Percentiles rank a stretch among this genome's conserved stretches.
phyloP scores from a whole-genome alignment of 2,888 invertebrate genomes.

The Neoascia interrupta region DNA sequence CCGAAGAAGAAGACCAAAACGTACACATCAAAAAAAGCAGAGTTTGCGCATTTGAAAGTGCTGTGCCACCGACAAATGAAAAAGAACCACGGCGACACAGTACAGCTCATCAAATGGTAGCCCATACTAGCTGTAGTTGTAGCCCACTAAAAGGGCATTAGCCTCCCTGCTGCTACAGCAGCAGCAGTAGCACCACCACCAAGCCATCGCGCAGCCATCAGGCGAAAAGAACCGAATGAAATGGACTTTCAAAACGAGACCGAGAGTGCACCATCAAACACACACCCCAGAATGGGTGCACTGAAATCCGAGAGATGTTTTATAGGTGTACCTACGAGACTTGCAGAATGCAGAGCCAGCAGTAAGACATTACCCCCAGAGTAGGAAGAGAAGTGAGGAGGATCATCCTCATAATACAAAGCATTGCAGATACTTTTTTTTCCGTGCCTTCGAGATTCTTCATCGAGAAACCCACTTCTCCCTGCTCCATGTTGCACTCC shows the following conservation, averaged over 20 bases:
- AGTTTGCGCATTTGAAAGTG: slow-evolving; percentile 61
- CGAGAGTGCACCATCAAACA: slow-evolving; percentile 50
- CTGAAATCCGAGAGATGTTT: slow-evolving; percentile 10
- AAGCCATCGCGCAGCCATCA: slow-evolving; percentile 13
- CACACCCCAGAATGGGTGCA: slow-evolving; percentile 36
- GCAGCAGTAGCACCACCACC: slow-evolving; percentile 20
- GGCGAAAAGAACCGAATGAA: slow-evolving; percentile 37
- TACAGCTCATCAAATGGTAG: slow-evolving; percentile 56
- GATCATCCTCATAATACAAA: slow-evolving; percentile 3
- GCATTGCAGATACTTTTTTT: slow-evolving; percentile 42
- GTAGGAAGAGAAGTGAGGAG: not conserved
- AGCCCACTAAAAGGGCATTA: slow-evolving; percentile 62
- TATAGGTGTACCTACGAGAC: no score
- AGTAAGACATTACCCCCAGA: slow-evolving; percentile 55
- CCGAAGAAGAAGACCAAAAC: no score
- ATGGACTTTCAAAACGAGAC: slow-evolving; percentile 50
- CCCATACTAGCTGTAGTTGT: slow-evolving; percentile 16
- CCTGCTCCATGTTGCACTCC: not conserved
- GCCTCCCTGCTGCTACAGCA: slow-evolving; percentile 38
- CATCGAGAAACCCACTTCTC: no score
- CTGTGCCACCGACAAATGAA: slow-evolving; percentile 43
- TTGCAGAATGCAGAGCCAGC: no score
- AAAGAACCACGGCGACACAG: slow-evolving; percentile 45
- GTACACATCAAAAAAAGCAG: slow-evolving; percentile 28
- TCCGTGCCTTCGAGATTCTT: no score